Conservation (phyloP, 2,888 invertebrate species). For the Ernsta delagoae region DNA sequence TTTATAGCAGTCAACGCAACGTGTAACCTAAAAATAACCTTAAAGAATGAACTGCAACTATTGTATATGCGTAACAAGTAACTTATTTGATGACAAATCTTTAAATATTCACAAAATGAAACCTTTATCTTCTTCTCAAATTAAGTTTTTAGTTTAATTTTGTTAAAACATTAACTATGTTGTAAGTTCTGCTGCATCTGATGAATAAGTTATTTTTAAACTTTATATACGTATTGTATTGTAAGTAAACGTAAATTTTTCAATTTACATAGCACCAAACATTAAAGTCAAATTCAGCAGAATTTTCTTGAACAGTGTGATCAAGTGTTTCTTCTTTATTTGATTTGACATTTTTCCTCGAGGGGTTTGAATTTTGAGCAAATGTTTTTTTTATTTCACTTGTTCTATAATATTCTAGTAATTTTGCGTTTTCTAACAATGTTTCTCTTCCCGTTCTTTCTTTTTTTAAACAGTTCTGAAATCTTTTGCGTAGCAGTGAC, state of each 20-base stretch:
- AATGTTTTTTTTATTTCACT: background rate
- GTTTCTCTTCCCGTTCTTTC: background rate
- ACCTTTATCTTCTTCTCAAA: background rate
- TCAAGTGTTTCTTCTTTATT: background rate
- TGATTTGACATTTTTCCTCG: background rate
- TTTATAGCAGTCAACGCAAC: background rate
- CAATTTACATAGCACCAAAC: background rate
- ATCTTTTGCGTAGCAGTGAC: no score
- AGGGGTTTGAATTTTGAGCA: background rate
- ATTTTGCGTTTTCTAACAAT: background rate
- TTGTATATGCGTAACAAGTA: background rate
- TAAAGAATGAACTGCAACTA: background rate
- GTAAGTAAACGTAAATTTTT: background rate
- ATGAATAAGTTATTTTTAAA: background rate
- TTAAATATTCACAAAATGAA: background rate
- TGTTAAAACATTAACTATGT: background rate
- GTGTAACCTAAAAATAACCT: background rate
- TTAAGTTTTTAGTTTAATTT: background rate
- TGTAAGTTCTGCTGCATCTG: constrained; percentile 5
- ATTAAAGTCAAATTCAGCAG: background rate
- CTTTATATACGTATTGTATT: background rate
- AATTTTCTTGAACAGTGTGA: background rate
- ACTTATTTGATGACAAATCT: background rate
- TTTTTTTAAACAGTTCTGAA: no score
- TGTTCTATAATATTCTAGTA: background rate